These are phyloP conservation scores for Theropithecus gelada DNA, from an alignment of 2,113 vertebrate species.

Conservation along the genomic window DNA sequence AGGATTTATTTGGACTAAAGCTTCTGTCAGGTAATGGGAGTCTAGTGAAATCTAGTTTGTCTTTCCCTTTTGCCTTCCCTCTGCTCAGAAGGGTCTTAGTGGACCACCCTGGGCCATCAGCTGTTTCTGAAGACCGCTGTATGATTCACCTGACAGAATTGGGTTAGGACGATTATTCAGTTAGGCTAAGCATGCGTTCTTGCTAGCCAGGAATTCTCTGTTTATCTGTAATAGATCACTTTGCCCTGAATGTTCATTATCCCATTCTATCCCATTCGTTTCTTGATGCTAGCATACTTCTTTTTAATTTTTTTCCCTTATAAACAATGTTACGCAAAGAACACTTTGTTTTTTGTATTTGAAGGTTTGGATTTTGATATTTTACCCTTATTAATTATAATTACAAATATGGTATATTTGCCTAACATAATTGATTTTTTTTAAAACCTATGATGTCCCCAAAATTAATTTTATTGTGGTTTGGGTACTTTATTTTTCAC, in stretches of 20 bases:
- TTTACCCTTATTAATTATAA: background rate
- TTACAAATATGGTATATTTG: background rate
- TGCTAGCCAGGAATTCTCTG: background rate
- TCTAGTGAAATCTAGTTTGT: background rate
- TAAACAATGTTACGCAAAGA: background rate
- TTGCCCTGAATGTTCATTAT: background rate
- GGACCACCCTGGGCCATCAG: background rate
- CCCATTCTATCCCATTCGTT: background rate
- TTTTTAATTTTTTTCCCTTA: background rate
- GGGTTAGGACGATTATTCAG: rapidly evolving
- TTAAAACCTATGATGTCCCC: background rate
- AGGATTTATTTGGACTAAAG: background rate
- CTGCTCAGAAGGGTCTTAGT: background rate
- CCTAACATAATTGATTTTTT: background rate
- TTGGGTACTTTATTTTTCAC: background rate
- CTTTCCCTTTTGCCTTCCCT: background rate
- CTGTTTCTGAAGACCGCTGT: background rate
- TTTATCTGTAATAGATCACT: background rate
- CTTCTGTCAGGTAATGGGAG: no score
- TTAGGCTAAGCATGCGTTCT: background rate
- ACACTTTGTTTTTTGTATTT: background rate
- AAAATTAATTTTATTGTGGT: background rate
- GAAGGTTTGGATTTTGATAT: background rate
- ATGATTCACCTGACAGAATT: rapidly evolving
- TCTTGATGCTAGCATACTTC: background rate